Percentiles rank a stretch among this genome's conserved stretches.
Evolutionary conservation across 2,113 vertebrate genomes (phyloP).

Genomic region (Accipiter virgatus): DNA sequence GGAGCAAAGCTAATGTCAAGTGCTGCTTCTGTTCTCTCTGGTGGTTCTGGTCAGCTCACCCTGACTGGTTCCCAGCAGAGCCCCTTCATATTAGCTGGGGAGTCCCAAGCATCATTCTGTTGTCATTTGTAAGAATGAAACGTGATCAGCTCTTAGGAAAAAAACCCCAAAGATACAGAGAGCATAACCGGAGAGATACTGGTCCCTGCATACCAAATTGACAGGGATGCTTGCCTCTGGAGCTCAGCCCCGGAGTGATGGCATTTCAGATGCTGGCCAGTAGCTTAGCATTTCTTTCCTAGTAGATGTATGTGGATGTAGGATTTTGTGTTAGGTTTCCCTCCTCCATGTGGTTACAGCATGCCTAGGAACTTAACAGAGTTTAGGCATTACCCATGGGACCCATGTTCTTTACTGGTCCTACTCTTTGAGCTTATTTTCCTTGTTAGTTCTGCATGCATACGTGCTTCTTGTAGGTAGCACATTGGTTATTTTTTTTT

Average conservation of each 20-base stretch:
- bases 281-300: background rate
- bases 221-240: background rate
- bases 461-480: background rate
- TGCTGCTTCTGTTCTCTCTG: background rate
- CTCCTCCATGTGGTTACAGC: background rate
- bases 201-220: background rate
- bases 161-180: background rate
- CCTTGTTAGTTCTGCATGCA: background rate
- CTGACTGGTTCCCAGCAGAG: background rate
- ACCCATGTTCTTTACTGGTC: background rate
- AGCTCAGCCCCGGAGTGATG: background rate
- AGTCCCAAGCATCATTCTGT: background rate
- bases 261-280: background rate
- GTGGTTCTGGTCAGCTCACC: background rate
- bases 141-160: background rate
- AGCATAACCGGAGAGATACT: background rate
- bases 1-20: background rate
- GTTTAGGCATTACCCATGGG: background rate
- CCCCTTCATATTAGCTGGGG: fast-evolving
- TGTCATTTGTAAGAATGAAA: background rate
- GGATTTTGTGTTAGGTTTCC: background rate
- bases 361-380: background rate
- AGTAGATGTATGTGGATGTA: background rate
- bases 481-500: background rate
- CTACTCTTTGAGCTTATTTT: background rate